phyloP scores from a whole-genome alignment of 2,113 vertebrate species.

The Phaethon lepturus region DNA sequence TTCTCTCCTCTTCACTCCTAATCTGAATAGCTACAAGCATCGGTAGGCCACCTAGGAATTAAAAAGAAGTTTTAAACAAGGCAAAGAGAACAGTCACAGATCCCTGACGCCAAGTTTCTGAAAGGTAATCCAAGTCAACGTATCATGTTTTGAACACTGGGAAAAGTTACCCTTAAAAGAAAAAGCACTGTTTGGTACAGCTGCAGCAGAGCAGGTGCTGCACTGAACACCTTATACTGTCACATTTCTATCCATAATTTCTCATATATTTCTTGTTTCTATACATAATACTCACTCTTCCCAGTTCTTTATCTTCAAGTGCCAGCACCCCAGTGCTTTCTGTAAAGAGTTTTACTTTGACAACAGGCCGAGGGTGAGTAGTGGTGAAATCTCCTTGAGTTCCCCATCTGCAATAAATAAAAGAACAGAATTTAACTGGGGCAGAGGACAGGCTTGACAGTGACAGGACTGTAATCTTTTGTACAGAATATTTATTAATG shows the following conservation, averaged over 20 bases:
- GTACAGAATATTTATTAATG: neutral
- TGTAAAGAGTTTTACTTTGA: slow-evolving; percentile 98
- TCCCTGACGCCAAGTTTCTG: neutral
- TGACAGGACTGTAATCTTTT: neutral
- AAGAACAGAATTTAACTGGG: neutral
- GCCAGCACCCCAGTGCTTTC: slow-evolving; percentile 95
- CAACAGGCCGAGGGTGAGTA: slow-evolving; percentile 90
- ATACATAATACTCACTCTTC: slow-evolving; percentile 82
- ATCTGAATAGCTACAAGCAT: neutral
- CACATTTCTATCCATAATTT: neutral
- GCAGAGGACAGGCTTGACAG: neutral
- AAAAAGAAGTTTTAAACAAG: neutral
- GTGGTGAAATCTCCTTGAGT: slow-evolving; percentile 98
- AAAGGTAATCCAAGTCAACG: neutral
- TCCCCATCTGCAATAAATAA: slow-evolving; percentile 89
- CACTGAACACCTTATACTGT: neutral
- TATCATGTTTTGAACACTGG: neutral
- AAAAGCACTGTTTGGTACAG: neutral
- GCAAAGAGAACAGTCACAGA: neutral
- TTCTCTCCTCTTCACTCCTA: neutral
- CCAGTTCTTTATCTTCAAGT: slow-evolving; percentile 96
- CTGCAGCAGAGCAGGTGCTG: neutral
- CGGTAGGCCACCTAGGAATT: neutral
- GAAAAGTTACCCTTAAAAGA: neutral
- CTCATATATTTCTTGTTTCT: neutral